phyloP scores from a whole-genome alignment of 1,140 invertebrate genomes.

The Steinernema feltiae region DNA sequence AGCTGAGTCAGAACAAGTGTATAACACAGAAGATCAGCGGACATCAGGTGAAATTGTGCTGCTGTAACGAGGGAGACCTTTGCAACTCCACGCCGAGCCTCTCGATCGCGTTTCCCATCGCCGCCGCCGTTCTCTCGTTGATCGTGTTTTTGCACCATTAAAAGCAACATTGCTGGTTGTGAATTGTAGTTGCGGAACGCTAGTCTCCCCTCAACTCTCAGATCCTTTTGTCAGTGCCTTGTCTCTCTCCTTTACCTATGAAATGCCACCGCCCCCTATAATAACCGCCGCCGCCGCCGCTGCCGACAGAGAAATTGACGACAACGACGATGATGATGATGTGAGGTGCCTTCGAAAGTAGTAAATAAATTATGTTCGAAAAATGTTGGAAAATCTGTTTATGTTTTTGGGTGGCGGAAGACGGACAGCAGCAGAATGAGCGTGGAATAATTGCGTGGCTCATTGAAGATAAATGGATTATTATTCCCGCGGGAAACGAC shows the following conservation, averaged over 20 bases:
- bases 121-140: neutral
- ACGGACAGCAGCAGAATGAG: neutral
- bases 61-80: neutral
- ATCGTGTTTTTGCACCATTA: neutral
- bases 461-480: slow-evolving; percentile 1
- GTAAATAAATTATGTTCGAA: neutral
- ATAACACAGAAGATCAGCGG: slow-evolving; percentile 13
- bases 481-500: neutral
- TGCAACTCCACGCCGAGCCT: neutral
- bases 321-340: neutral
- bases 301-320: too few relatives aligned
- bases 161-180: too few relatives aligned
- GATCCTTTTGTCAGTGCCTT: too few relatives aligned
- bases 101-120: neutral
- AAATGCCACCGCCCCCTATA: too few relatives aligned
- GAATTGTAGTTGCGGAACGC: too few relatives aligned
- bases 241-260: too few relatives aligned
- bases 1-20: slow-evolving; percentile 6
- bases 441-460: neutral
- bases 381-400: neutral
- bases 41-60: slow-evolving; percentile 2
- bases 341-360: neutral
- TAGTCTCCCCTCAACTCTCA: too few relatives aligned
- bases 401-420: neutral
- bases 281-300: too few relatives aligned